Percentiles rank a stretch among this genome's conserved stretches.
These are phyloP conservation scores for Pseudomugil gertrudae DNA, from an alignment of 2,797 vertebrate genomes.

Conservation along the genomic window DNA sequence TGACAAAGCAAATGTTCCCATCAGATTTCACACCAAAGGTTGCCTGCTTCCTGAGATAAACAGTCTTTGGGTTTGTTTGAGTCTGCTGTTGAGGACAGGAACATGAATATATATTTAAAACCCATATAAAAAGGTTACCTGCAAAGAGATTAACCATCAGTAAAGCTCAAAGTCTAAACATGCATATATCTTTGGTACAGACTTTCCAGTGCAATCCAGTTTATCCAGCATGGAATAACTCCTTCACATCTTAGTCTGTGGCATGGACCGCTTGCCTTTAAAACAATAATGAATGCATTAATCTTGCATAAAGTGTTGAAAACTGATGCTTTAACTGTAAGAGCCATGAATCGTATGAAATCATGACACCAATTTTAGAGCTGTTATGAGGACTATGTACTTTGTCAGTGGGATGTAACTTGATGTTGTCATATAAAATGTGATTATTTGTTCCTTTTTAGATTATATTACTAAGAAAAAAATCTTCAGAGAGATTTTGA, in stretches of 20 bases:
- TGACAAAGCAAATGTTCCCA: slow-evolving; percentile 45
- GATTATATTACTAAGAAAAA: slow-evolving; percentile 15
- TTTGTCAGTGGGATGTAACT: slow-evolving; percentile 6
- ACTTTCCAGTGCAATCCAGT: neutral
- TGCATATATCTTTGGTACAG: neutral
- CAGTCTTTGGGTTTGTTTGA: neutral
- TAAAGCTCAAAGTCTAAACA: neutral
- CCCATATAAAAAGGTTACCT: neutral
- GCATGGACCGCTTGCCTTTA: neutral
- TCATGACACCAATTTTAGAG: slow-evolving; percentile 15
- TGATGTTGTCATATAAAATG: slow-evolving; percentile 21
- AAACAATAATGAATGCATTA: neutral
- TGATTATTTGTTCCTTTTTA: slow-evolving; percentile 22
- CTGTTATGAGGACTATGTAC: slow-evolving; percentile 3
- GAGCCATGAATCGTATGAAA: slow-evolving; percentile 6
- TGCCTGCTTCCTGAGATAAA: slow-evolving; percentile 38
- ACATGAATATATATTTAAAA: neutral
- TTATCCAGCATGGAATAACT: neutral
- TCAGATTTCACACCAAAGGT: slow-evolving; percentile 39
- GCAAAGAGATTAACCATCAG: neutral
- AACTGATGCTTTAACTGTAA: neutral
- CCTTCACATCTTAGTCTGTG: neutral
- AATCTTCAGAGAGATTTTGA: slow-evolving; percentile 38
- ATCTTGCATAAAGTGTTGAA: neutral
- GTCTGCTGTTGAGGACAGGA: slow-evolving; percentile 5